Conservation (phyloP, 2,113 vertebrate genomes). For the Galemys pyrenaicus region DNA sequence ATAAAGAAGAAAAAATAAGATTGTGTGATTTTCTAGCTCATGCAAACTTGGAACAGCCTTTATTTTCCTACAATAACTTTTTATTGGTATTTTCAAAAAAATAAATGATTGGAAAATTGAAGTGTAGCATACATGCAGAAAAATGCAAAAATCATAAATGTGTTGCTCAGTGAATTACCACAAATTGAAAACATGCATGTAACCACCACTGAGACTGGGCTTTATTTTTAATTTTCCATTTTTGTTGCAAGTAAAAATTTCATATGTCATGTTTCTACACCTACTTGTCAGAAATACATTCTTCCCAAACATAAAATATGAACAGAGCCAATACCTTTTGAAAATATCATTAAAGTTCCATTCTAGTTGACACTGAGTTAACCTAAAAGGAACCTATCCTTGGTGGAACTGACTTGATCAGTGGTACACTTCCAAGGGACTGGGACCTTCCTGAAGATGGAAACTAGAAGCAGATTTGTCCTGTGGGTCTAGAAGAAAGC, state of each 20-base stretch:
- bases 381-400: neutral
- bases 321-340: neutral
- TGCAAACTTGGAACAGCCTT: neutral
- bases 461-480: neutral
- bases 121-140: neutral
- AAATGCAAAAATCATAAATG: slow-evolving; percentile 14
- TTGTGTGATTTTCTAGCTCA: neutral
- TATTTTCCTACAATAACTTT: neutral
- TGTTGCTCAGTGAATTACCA: neutral
- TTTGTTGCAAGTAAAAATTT: neutral
- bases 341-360: neutral
- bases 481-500: neutral
- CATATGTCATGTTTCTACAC: neutral
- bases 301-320: neutral
- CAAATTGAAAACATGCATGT: neutral
- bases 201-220: neutral
- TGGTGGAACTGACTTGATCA: neutral
- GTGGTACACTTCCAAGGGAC: neutral
- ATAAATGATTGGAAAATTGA: neutral
- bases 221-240: slow-evolving; percentile 40
- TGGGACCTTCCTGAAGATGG: neutral
- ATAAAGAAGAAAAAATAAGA: neutral
- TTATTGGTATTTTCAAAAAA: neutral
- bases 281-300: neutral
- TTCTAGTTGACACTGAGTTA: too few relatives aligned